Conservation (phyloP, 2,888 invertebrate species). For the Ommatoiulus sabulosus region DNA sequence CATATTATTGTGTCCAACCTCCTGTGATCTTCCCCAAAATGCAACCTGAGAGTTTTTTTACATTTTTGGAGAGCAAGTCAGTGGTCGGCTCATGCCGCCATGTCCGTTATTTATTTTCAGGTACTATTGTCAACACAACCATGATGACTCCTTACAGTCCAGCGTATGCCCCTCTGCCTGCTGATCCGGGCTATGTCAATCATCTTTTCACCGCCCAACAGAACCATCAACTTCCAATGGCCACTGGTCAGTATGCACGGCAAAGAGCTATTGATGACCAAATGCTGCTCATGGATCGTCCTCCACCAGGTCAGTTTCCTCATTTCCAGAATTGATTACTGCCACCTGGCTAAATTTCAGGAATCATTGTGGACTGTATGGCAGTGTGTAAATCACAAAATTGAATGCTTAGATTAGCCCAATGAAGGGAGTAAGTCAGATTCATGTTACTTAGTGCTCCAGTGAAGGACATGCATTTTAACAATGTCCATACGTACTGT, state of each 20-base stretch:
- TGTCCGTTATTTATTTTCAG: not conserved
- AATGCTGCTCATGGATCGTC: not conserved
- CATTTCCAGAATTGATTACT: no score
- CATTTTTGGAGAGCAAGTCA: no score
- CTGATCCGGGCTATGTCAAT: not conserved
- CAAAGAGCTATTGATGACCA: not conserved
- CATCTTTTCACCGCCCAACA: not conserved
- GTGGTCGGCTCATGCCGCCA: no score
- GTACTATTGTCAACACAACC: not conserved
- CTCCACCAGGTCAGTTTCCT: not conserved
- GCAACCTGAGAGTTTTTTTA: no score
- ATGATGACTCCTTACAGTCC: not conserved
- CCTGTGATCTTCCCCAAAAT: no score
- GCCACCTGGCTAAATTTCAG: not conserved
- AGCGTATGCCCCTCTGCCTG: not conserved
- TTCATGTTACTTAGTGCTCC: no score
- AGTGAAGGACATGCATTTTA: no score
- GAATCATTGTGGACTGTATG: not conserved
- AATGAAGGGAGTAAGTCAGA: no score
- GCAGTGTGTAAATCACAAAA: no score
- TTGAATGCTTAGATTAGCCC: no score
- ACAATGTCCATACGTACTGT: no score
- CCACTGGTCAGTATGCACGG: not conserved
- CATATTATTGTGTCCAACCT: no score
- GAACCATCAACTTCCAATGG: not conserved